Conservation (phyloP, 2,113 vertebrate genomes). For the Microcebus ravelobensis region DNA sequence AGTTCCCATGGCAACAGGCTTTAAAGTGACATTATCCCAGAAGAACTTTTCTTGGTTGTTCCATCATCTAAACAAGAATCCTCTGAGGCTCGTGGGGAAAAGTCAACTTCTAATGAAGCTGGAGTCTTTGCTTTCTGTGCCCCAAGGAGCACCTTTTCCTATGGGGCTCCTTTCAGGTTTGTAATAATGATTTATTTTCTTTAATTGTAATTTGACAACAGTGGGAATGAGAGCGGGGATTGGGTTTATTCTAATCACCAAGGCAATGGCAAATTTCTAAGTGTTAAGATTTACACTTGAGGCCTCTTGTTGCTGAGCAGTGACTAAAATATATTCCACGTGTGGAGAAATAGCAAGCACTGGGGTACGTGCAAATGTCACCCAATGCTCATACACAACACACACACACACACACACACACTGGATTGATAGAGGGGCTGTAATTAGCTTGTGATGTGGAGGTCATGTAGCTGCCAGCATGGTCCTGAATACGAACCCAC, state of each 20-base stretch:
- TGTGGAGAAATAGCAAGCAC: not conserved
- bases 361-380: not conserved
- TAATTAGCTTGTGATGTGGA: not conserved
- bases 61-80: slow-evolving; percentile 49
- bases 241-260: not conserved
- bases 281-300: not conserved
- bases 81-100: slow-evolving; percentile 19
- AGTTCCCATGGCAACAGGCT: slow-evolving; percentile 71
- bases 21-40: slow-evolving; percentile 59
- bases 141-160: slow-evolving; percentile 32
- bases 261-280: not conserved
- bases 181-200: slow-evolving; percentile 31
- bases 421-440: not conserved
- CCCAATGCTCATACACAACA: not conserved
- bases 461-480: not conserved
- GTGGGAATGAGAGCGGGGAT: not conserved
- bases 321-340: not conserved
- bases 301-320: not conserved
- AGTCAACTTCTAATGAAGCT: slow-evolving; percentile 64
- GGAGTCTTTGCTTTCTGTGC: not conserved
- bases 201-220: not conserved
- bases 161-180: slow-evolving; percentile 36
- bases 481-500: not conserved
- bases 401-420: not conserved
- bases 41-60: slow-evolving; percentile 64